Base-by-base conservation (phyloP, 2,797 vertebrate genomes). In the Sternarchorhynchus goeldii region DNA sequence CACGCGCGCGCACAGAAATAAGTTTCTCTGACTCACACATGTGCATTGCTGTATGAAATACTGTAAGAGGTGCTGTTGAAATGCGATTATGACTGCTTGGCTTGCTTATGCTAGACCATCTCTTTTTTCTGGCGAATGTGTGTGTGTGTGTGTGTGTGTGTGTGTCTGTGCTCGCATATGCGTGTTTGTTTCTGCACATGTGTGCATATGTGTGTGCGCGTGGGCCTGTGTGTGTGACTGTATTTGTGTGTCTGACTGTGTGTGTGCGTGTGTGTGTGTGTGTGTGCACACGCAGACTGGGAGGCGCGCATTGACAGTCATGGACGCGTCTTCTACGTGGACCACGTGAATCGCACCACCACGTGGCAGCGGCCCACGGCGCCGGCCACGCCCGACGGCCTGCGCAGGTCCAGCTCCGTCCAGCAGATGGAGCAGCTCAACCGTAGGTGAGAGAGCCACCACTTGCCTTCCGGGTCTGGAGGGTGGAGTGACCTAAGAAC, bases 371-470 rank as follows among this genome's bases (percentile, higher is more conserved):
- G 94, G n/a, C 95, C 95, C 20, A 95, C 94, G 0, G 58, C 93
- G 0, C 94, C 94, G 0, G 94, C 95, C 31, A 95, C 93, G 0
- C 94, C 93, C 0, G 95, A 95, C 0, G 94, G 94, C n/a, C 92
- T 95, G 80, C 91, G 90, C 77, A 90, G 95, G 58, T 96, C 95
- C 0, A 93, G 94, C 73, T 96, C 95, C 67, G 82, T 94, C 88
- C 95, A 96, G 89, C 95, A 96, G 91, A 96, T 96, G 95, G 95
- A 95, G 85, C 95, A 96, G 80, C 93, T 96, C 70, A 96, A 96
- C 89, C 91, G 95, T 71, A 91, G 95, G 95, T 96, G 78, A 41
- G 80, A 34, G n/a, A 17, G 20, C 32, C 10, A 25, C 25, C 25
- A 25, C 25, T 25, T 25, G 25, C 25, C 25, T 50, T 3, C 45